phyloP scores from a whole-genome alignment of 2,888 invertebrate genomes.

The Ectemnius continuus region DNA sequence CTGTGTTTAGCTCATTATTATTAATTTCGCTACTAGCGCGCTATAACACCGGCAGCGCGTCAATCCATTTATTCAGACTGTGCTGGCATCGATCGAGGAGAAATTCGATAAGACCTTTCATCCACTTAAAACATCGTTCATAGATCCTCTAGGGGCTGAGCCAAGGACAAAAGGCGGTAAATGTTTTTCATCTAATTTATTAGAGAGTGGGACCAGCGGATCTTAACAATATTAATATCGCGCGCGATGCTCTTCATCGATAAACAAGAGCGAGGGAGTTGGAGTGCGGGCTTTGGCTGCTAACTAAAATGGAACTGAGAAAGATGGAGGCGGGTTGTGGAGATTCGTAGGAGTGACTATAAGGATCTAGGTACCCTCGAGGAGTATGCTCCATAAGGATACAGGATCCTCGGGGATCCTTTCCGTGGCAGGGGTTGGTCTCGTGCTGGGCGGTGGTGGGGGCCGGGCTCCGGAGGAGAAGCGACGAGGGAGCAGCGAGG shows the following conservation, averaged over 20 bases:
- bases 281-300: background rate
- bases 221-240: slow-evolving; percentile 34
- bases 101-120: no score
- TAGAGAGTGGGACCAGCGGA: background rate
- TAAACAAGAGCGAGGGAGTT: slow-evolving; percentile 33
- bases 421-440: slow-evolving; percentile 75
- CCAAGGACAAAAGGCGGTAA: no score
- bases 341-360: slow-evolving; percentile 75
- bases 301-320: slow-evolving; percentile 53
- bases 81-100: no score
- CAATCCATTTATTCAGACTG: no score
- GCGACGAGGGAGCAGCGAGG: slow-evolving; percentile 37
- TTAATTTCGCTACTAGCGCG: slow-evolving; percentile 45
- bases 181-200: no score
- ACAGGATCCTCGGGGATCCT: slow-evolving; percentile 60
- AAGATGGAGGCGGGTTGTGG: slow-evolving; percentile 71
- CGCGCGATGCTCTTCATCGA: slow-evolving; percentile 15
- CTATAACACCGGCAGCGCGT: no score
- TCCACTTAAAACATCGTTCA: no score
- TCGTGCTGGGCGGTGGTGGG: slow-evolving; percentile 64
- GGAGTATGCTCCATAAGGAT: slow-evolving; percentile 66
- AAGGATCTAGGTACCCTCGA: slow-evolving; percentile 61
- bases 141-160: no score
- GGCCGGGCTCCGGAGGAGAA: slow-evolving; percentile 50
- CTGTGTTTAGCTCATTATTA: slow-evolving; percentile 42